Evolutionary conservation across 1,140 invertebrate genomes (phyloP).

Genomic region (Drosophila erecta): DNA sequence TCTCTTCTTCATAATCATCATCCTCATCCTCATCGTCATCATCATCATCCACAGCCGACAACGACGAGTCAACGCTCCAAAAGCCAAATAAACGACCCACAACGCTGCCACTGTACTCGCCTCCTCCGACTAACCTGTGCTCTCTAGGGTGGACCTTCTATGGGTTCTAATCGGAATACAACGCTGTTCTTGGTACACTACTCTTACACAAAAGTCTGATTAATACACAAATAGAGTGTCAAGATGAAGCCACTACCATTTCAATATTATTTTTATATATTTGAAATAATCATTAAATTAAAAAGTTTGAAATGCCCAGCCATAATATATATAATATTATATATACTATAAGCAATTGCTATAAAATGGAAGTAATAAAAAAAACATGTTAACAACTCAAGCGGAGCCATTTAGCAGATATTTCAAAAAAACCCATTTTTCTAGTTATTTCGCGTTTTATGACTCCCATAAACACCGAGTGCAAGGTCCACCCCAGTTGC

Average conservation of each 20-base stretch:
- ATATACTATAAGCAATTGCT: too few relatives aligned
- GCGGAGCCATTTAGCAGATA: too few relatives aligned
- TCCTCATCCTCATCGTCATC: conserved; percentile 19
- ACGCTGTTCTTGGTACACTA: not conserved
- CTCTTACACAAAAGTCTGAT: too few relatives aligned
- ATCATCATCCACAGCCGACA: conserved; percentile 38
- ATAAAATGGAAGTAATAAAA: too few relatives aligned
- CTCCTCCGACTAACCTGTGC: conserved; percentile 36
- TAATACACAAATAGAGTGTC: too few relatives aligned
- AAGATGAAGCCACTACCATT: too few relatives aligned
- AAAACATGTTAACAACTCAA: not conserved
- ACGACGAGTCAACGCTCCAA: conserved; percentile 63
- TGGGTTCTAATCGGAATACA: not conserved
- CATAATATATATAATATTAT: too few relatives aligned
- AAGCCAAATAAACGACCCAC: conserved; percentile 64
- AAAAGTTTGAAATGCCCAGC: too few relatives aligned
- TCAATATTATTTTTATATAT: too few relatives aligned
- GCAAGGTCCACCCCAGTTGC: conserved; percentile 20
- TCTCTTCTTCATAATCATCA: not conserved
- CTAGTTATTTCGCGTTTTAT: not conserved
- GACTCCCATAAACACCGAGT: not conserved
- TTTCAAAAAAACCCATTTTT: not conserved
- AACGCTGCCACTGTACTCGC: conserved; percentile 14
- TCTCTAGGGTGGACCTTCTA: conserved; percentile 18
- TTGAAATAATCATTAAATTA: too few relatives aligned